These are phyloP conservation scores for Frankliniella fusca DNA, from an alignment of 2,888 invertebrate genomes.

Conservation along the genomic window DNA sequence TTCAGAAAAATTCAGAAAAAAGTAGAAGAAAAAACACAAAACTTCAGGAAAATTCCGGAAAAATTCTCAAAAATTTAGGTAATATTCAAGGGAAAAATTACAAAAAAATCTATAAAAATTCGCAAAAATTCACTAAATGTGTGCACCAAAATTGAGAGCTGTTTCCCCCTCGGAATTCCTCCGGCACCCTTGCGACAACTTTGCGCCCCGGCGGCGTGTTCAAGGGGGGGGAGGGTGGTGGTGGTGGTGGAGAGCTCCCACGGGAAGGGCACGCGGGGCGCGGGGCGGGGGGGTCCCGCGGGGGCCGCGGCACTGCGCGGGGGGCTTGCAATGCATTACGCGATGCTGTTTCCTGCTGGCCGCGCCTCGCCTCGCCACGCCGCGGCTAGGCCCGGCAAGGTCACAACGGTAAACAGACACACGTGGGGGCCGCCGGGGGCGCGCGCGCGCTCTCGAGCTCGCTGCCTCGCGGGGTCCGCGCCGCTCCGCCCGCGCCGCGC, in stretches of 20 bases:
- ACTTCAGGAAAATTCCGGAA: no score
- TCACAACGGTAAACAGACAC: constrained; percentile 22
- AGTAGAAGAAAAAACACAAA: no score
- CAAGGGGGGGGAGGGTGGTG: neutral
- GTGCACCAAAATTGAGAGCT: no score
- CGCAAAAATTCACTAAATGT: no score
- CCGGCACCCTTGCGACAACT: no score
- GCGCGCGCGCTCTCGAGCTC: no score
- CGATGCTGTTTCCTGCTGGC: constrained; percentile 42
- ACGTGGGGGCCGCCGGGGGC: neutral
- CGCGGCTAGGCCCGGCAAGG: constrained; percentile 10
- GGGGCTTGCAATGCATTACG: constrained; percentile 47
- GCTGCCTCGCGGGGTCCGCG: neutral
- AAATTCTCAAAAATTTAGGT: no score
- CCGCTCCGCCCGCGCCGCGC: neutral
- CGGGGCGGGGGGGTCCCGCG: constrained; percentile 44
- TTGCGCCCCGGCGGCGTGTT: neutral
- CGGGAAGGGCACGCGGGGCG: constrained; percentile 38
- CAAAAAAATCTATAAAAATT: no score
- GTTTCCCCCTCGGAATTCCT: no score
- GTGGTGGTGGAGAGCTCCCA: constrained; percentile 31
- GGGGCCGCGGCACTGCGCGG: neutral
- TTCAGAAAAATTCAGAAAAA: no score
- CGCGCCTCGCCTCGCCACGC: constrained; percentile 34
- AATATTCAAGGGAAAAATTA: no score